phyloP scores from a whole-genome alignment of 2,797 vertebrate genomes.

The Calcarius lapponicus region DNA sequence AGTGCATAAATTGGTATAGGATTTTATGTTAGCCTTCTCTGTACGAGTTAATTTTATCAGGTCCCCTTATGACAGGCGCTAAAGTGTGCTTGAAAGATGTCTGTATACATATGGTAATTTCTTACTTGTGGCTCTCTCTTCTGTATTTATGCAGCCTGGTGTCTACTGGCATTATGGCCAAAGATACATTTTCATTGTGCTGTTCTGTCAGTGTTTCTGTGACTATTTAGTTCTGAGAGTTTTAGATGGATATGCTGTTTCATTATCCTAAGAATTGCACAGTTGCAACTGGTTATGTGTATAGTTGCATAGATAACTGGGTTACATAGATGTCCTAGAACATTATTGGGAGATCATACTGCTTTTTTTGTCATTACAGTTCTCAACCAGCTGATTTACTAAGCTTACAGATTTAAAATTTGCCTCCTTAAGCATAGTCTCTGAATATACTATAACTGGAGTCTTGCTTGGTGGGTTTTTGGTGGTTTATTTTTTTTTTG shows the following conservation, averaged over 20 bases:
- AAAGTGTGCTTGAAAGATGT: conserved; percentile 57
- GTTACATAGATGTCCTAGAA: background rate
- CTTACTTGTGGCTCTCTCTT: conserved; percentile 29
- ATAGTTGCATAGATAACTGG: background rate
- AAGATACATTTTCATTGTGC: background rate
- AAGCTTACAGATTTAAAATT: background rate
- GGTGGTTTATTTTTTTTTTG: background rate
- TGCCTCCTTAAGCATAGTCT: background rate
- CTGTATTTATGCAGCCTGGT: background rate
- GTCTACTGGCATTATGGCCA: conserved; percentile 18
- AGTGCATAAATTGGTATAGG: conserved; percentile 63
- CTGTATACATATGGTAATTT: conserved; percentile 65
- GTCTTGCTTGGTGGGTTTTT: background rate
- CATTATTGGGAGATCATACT: background rate
- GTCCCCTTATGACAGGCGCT: conserved; percentile 53
- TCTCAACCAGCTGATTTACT: background rate
- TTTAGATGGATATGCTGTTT: background rate
- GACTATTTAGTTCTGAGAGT: background rate
- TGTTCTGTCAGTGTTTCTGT: background rate
- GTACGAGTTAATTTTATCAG: conserved; percentile 56
- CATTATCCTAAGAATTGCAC: background rate
- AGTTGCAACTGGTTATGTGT: background rate
- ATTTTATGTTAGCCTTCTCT: conserved; percentile 55
- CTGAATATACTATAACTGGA: background rate
- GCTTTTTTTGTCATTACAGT: background rate